Evolutionary conservation across 2,797 vertebrate genomes (phyloP).

Genomic region (Parotocinclus haroldoi): DNA sequence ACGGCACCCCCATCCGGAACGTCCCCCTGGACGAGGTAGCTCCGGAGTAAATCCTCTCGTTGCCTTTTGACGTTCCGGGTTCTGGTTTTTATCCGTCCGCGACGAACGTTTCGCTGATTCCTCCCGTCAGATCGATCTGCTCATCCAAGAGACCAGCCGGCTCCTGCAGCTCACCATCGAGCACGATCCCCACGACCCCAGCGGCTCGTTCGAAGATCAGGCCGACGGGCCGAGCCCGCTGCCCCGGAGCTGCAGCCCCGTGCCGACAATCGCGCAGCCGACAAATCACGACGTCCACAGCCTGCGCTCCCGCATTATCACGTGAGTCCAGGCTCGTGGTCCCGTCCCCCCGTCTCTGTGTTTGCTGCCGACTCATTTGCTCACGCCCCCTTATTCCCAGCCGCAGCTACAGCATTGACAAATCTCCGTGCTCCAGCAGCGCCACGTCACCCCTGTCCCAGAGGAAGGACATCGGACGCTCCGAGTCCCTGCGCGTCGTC

Average conservation of each 20-base stretch:
- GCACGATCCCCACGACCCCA: slow-evolving; percentile 84
- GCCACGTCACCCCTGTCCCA: slow-evolving; percentile 80
- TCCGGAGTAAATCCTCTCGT: neutral
- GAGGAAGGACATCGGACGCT: slow-evolving; percentile 88
- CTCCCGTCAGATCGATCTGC: slow-evolving; percentile 80
- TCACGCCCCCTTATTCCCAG: slow-evolving; percentile 56
- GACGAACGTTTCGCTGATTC: neutral
- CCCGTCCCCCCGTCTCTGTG: neutral
- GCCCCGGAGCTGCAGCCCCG: slow-evolving; percentile 56
- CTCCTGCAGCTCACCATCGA: slow-evolving; percentile 94
- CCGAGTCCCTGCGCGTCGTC: slow-evolving; percentile 86
- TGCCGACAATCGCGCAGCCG: slow-evolving; percentile 65
- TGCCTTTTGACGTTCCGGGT: too few species aligned
- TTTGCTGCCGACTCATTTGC: neutral
- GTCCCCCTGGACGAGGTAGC: slow-evolving; percentile 92
- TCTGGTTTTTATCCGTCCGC: too few species aligned
- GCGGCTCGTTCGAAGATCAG: slow-evolving; percentile 61
- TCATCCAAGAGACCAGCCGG: slow-evolving; percentile 93
- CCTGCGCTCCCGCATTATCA: slow-evolving; percentile 74
- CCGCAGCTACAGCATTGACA: slow-evolving; percentile 91
- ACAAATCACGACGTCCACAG: slow-evolving; percentile 68
- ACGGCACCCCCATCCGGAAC: slow-evolving; percentile 90
- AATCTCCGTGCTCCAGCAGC: slow-evolving; percentile 82
- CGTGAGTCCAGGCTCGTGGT: slow-evolving; percentile 70
- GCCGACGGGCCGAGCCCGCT: slow-evolving; percentile 10